These are phyloP conservation scores for Chauna torquata DNA, from an alignment of 2,113 vertebrate species.

Conservation along the genomic window DNA sequence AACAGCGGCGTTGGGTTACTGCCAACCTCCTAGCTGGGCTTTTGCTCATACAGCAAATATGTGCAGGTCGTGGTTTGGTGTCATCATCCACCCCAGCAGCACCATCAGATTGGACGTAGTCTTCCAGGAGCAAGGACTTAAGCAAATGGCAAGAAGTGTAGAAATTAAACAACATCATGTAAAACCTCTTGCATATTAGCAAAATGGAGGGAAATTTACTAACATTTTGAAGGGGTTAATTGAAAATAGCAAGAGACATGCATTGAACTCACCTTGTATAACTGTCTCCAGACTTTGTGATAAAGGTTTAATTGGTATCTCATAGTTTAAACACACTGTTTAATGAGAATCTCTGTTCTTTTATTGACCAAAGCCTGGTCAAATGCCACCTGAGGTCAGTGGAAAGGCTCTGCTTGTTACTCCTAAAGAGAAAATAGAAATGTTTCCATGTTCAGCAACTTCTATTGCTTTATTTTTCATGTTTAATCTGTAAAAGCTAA, in stretches of 20 bases:
- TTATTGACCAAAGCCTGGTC: neutral
- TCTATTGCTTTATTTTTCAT: neutral
- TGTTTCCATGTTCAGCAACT: neutral
- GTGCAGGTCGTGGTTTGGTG: neutral
- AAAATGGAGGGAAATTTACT: neutral
- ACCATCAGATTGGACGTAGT: neutral
- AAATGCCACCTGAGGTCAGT: neutral
- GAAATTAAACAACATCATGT: neutral
- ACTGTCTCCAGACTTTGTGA: neutral
- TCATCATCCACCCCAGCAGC: neutral
- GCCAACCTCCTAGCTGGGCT: neutral
- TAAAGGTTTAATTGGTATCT: neutral
- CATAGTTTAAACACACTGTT: neutral
- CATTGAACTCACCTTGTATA: neutral
- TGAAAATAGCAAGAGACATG: neutral
- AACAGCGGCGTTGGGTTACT: neutral
- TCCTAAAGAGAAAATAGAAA: neutral
- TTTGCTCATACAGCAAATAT: neutral
- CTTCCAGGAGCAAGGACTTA: neutral
- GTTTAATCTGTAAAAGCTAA: neutral
- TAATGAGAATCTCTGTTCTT: neutral
- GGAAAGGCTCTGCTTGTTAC: neutral
- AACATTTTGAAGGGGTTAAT: neutral
- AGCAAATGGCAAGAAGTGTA: neutral
- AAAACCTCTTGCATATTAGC: neutral